Evolutionary conservation across 2,113 vertebrate genomes (phyloP), one percentile per base, ranked within the genome.

Genomic region (Chloroceryle aenea): DNA sequence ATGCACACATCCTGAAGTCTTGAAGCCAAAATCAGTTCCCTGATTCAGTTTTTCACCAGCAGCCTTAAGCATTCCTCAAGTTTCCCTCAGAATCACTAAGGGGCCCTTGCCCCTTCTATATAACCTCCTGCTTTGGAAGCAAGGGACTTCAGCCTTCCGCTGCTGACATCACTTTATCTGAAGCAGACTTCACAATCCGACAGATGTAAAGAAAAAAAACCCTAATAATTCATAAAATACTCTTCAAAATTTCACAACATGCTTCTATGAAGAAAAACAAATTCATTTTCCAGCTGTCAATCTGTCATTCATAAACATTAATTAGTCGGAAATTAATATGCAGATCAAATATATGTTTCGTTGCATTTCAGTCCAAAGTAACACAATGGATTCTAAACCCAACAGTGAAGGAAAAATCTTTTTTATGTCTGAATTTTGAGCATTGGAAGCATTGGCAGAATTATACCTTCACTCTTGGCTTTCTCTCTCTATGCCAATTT

Each of bases 401-500:
- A 77, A 14, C 14, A 40, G 20, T 59, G 25, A 92, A 72, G 59
- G 5, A 81, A 13, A 52, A 38, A 71, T 48, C 22, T 62, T 61
- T 43, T 58, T 45, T 43, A 20, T 22, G 26, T 12, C 32, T 52
- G 56, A 43, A 62, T 76, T 82, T 42, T 4, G 16, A 72, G 43
- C 14, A 27, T n/a, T n/a, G n/a, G n/a, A n/a, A n/a, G n/a, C 74
- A 93, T 27, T 9, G 16, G 25, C 81, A 63, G 89, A 50, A 26
- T 56, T n/a, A 43, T 48, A 21, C 12, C 17, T 94, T 76, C 77
- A 89, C 52, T 76, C 78, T 91, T 38, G 29, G 52, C 38, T 55
- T 85, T 62, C 64, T 90, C 94, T 97, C 4, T n/a, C 43, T 72
- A 87, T 83, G 85, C 68, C 85, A 67, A 47, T 72, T 75, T 59